A percentile compares a stretch with the other conserved stretches of the same genome.
Conservation (phyloP, 2,888 invertebrate genomes). For the Rugalucina vietnamica region DNA sequence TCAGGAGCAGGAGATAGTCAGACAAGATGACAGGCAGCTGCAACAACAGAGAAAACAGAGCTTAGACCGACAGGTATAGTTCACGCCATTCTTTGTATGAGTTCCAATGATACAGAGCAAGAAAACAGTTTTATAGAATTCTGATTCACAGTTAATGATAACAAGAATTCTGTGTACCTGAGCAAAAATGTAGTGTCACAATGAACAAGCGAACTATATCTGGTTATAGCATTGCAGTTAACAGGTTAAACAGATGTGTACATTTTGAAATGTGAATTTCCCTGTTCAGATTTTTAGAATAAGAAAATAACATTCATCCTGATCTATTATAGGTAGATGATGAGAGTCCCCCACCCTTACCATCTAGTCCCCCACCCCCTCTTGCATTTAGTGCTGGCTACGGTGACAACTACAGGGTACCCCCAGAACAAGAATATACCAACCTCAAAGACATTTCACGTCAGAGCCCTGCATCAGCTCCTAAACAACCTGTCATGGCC, state of each 20-base stretch:
- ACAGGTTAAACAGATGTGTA: too few relatives aligned
- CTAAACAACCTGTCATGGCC: not conserved
- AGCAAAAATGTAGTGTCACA: too few relatives aligned
- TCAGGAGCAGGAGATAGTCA: not conserved
- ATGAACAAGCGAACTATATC: too few relatives aligned
- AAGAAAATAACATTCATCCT: too few relatives aligned
- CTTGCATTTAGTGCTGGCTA: constrained; percentile 24
- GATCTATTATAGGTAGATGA: constrained; percentile 38
- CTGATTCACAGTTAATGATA: too few relatives aligned
- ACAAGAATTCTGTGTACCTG: too few relatives aligned
- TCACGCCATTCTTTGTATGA: too few relatives aligned
- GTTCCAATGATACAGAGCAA: too few relatives aligned
- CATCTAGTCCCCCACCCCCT: constrained; percentile 45
- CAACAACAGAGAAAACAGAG: not conserved
- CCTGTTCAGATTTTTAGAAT: too few relatives aligned
- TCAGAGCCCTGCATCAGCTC: constrained; percentile 22
- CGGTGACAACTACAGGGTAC: not conserved
- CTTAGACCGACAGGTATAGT: not conserved
- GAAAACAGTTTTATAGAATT: too few relatives aligned
- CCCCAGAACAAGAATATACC: constrained; percentile 53
- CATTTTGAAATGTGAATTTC: too few relatives aligned
- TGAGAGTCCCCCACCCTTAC: constrained; percentile 49
- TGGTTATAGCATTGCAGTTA: not conserved
- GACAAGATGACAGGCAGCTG: not conserved
- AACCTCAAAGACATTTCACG: constrained; percentile 50